Evolutionary conservation across 2,888 invertebrate species (phyloP).

Genomic region (Limnephilus lunatus): DNA sequence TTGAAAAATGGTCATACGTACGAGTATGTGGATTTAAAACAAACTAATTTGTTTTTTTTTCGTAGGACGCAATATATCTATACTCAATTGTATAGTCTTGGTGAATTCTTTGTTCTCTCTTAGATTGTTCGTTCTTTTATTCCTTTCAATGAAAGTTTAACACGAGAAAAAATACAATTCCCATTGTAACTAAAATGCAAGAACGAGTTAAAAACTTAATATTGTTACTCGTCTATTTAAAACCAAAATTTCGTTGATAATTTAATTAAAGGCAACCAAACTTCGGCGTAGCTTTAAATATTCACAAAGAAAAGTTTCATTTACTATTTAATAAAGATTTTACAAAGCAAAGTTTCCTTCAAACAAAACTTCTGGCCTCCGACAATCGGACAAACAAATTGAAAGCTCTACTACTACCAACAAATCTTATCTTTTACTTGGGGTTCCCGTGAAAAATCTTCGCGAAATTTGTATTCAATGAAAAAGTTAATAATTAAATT

Average conservation of each 20-base stretch:
- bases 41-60: neutral
- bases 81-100: neutral
- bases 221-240: neutral
- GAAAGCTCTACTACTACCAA: neutral
- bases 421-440: neutral
- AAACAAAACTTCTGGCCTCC: neutral
- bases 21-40: neutral
- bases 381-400: neutral
- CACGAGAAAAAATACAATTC: neutral
- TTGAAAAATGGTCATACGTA: neutral
- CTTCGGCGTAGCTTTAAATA: neutral
- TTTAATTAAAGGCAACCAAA: neutral
- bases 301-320: slow-evolving; percentile 23
- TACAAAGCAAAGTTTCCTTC: neutral
- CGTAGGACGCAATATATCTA: neutral
- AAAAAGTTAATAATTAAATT: slow-evolving; percentile 2
- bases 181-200: neutral
- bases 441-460: neutral
- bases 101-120: neutral
- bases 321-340: neutral
- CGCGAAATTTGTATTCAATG: neutral
- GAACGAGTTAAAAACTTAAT: neutral
- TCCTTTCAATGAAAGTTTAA: neutral
- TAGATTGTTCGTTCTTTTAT: neutral
- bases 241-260: neutral